These are phyloP conservation scores for Toxostoma redivivum DNA, from an alignment of 2,113 vertebrate species.

Conservation along the genomic window DNA sequence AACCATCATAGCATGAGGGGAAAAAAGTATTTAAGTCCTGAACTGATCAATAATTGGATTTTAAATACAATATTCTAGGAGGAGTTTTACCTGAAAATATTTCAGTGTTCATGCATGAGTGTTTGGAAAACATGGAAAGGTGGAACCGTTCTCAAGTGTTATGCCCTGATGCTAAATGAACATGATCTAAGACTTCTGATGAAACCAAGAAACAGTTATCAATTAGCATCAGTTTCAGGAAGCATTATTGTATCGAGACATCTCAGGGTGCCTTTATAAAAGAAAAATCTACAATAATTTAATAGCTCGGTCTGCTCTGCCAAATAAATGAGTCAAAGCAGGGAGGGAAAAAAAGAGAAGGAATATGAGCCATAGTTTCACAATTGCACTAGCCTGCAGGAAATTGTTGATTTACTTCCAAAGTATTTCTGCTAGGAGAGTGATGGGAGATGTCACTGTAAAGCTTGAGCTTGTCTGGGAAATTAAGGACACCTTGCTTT, in stretches of 20 bases:
- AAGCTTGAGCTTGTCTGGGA: not conserved
- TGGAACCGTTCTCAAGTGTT: not conserved
- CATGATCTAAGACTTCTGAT: not conserved
- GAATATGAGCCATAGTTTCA: not conserved
- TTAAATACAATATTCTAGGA: not conserved
- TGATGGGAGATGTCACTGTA: not conserved
- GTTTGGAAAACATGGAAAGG: not conserved
- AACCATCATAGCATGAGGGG: not conserved
- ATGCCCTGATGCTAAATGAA: not conserved
- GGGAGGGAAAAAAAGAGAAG: fast-evolving
- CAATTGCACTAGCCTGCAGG: not conserved
- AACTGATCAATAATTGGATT: not conserved
- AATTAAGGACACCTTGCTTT: not conserved
- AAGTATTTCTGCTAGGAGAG: not conserved
- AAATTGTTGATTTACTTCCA: not conserved
- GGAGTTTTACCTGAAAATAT: not conserved
- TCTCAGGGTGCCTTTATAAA: constrained; percentile 41
- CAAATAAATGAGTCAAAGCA: constrained; percentile 42
- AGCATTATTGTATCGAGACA: not conserved
- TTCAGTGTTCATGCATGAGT: not conserved
- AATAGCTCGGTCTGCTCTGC: constrained; percentile 31
- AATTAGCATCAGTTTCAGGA: constrained; percentile 40
- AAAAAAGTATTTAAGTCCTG: not conserved
- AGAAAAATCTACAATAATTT: constrained; percentile 11
- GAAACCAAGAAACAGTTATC: constrained; percentile 14